phyloP scores from a whole-genome alignment of 2,797 vertebrate species.

The Percopsis omiscomaycus region DNA sequence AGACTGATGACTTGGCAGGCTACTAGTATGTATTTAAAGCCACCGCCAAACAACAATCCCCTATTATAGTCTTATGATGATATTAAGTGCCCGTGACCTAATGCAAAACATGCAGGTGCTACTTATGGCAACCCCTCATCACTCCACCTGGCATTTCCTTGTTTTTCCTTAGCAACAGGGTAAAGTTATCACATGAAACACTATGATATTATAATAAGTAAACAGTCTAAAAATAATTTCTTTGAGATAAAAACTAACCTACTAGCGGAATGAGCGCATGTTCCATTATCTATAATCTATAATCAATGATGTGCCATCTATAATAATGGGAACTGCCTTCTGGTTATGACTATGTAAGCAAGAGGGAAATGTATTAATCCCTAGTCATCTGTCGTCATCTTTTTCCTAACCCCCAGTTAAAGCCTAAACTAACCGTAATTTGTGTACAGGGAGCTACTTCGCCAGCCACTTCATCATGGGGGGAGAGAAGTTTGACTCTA shows the following conservation, averaged over 20 bases:
- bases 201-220: conserved; percentile 4
- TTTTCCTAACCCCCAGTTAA: too few species aligned
- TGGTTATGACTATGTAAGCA: too few species aligned
- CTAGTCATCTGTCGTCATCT: too few species aligned
- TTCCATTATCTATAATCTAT: too few species aligned
- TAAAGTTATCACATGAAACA: not conserved
- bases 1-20: conserved; percentile 28
- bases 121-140: conserved; percentile 21
- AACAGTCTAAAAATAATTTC: not conserved
- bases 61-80: conserved; percentile 56
- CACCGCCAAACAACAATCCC: conserved; percentile 14
- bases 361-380: too few species aligned
- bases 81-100: conserved; percentile 54
- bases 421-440: not conserved
- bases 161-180: conserved; percentile 12
- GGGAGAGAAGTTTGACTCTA: conserved; percentile 97
- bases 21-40: conserved; percentile 49
- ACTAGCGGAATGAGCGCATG: too few species aligned
- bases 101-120: conserved; percentile 21
- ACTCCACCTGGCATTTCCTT: not conserved
- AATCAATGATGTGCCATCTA: too few species aligned
- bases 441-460: conserved; percentile 90
- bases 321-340: too few species aligned
- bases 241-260: conserved; percentile 1
- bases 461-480: conserved; percentile 99